These are phyloP conservation scores for Macropis europaea DNA, from an alignment of 2,888 invertebrate species.

Conservation along the genomic window DNA sequence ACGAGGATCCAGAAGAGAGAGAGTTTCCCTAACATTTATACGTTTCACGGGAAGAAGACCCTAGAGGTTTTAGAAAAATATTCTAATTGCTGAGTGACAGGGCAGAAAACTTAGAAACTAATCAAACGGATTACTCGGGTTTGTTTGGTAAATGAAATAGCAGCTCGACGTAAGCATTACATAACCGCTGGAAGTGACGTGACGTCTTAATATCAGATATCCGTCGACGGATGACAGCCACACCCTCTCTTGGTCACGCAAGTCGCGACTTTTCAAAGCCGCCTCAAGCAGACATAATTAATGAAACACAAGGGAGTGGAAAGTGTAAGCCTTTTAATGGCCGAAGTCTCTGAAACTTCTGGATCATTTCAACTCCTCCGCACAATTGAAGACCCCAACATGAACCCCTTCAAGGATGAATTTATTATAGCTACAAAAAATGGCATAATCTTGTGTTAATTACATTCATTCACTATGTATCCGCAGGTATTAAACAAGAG, in stretches of 20 bases:
- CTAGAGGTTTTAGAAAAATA: not conserved
- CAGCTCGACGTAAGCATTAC: conserved; percentile 11
- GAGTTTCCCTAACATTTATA: too few relatives aligned
- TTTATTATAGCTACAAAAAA: too few relatives aligned
- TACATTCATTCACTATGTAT: too few relatives aligned
- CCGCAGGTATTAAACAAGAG: too few relatives aligned
- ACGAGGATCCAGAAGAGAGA: too few relatives aligned
- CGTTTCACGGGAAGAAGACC: not conserved
- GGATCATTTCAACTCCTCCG: conserved; percentile 24
- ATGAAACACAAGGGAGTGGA: conserved; percentile 51
- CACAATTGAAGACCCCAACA: conserved; percentile 13
- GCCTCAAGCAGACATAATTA: conserved; percentile 59
- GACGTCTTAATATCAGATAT: conserved; percentile 66
- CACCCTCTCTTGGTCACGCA: conserved; percentile 72
- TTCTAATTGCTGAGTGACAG: not conserved
- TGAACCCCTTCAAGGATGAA: too few relatives aligned
- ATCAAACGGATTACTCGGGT: conserved; percentile 39
- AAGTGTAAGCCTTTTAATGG: conserved; percentile 49
- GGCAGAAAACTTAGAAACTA: conserved; percentile 16
- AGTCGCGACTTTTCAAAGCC: conserved; percentile 59
- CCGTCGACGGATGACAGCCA: conserved; percentile 63
- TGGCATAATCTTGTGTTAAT: too few relatives aligned
- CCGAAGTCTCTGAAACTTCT: conserved; percentile 38
- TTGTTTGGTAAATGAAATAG: conserved; percentile 28
- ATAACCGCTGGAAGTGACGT: conserved; percentile 44